These are phyloP conservation scores for Anolis sagrei DNA, from an alignment of 2,113 vertebrate species.

Conservation along the genomic window DNA sequence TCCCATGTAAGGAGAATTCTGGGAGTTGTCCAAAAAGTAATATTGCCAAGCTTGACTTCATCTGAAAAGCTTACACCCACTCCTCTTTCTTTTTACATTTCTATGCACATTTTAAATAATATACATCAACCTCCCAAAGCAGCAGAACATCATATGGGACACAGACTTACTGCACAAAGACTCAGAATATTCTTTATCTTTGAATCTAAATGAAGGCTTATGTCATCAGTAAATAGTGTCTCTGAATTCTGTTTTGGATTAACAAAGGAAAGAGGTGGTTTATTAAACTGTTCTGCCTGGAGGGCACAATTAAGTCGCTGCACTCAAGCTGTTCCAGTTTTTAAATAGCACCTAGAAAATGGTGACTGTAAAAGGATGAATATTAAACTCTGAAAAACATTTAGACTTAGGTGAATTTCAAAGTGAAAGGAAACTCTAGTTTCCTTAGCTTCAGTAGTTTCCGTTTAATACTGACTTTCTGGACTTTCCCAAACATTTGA, in stretches of 20 bases:
- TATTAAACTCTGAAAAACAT: not conserved
- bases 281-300: constrained; percentile 12
- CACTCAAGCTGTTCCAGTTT: not conserved
- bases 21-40: too few relatives aligned
- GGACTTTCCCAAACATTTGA: not conserved
- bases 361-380: not conserved
- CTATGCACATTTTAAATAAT: not conserved
- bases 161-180: not conserved
- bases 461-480: not conserved
- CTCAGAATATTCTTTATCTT: constrained; percentile 2
- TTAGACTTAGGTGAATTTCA: not conserved
- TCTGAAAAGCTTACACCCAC: too few relatives aligned
- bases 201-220: constrained; percentile 19
- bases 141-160: not conserved
- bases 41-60: not conserved
- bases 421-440: not conserved
- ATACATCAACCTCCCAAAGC: not conserved
- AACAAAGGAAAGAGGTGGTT: not conserved
- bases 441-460: not conserved
- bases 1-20: too few relatives aligned
- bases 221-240: not conserved
- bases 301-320: constrained; percentile 5
- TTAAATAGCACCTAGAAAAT: constrained; percentile 15
- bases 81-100: not conserved
- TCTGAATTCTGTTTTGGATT: constrained; percentile 33